Conservation (phyloP, 2,888 invertebrate genomes). For the Lasioglossum vierecki region DNA sequence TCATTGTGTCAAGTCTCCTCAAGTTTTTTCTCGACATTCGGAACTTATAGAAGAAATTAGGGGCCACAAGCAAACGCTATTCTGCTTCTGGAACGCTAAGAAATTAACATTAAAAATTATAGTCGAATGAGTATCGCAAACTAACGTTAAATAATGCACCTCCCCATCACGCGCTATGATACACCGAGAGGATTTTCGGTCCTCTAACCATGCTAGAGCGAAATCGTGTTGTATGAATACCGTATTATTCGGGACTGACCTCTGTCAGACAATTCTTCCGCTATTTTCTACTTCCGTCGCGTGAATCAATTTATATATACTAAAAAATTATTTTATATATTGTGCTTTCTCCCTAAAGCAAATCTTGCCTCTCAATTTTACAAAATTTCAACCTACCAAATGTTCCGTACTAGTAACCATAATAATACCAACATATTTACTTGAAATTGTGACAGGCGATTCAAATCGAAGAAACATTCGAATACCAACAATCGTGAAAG, state of each 20-base stretch:
- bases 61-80: background rate
- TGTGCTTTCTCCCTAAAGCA: background rate
- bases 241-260: background rate
- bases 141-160: background rate
- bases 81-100: background rate
- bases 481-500: background rate
- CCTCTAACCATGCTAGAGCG: background rate
- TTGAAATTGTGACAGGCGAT: background rate
- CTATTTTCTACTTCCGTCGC: background rate
- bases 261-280: background rate
- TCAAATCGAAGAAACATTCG: background rate
- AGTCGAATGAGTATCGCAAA: background rate
- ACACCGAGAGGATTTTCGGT: background rate
- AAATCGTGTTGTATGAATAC: background rate
- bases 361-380: background rate
- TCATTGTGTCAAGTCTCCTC: background rate
- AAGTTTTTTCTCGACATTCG: background rate
- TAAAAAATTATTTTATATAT: background rate
- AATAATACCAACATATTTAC: background rate
- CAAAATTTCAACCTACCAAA: background rate
- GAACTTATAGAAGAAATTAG: background rate
- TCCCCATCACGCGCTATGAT: background rate
- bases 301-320: background rate
- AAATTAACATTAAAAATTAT: background rate
- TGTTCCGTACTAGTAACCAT: background rate